Conservation (phyloP, 1,140 invertebrate species). For the Eulimnadia texana region DNA sequence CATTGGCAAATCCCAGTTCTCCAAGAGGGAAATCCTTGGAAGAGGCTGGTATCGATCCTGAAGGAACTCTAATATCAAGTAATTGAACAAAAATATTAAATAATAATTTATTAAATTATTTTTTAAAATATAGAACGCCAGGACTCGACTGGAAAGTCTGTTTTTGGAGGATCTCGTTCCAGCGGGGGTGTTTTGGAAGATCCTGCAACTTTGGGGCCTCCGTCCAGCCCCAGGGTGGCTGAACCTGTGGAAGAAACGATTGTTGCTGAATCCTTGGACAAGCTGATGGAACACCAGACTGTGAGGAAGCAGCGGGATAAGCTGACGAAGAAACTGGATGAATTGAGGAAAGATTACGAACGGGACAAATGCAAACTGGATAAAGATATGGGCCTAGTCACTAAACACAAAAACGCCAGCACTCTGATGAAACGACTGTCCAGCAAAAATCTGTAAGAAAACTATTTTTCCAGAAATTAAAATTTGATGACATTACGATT, state of each 20-base stretch:
- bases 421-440: conserved; percentile 62
- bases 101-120: conserved; percentile 2
- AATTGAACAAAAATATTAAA: not conserved
- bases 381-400: conserved; percentile 32
- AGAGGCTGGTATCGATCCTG: conserved; percentile 17
- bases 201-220: not conserved
- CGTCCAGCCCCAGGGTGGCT: conserved; percentile 22
- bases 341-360: conserved; percentile 67
- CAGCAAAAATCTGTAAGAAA: conserved; percentile 63
- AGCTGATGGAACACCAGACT: conserved; percentile 60
- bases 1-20: too few relatives aligned
- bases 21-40: not conserved
- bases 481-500: not conserved
- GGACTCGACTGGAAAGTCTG: not conserved
- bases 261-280: conserved; percentile 59
- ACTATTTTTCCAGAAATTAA: not conserved
- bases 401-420: conserved; percentile 43
- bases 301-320: conserved; percentile 67
- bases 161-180: not conserved
- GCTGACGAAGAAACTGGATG: conserved; percentile 73
- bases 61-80: not conserved
- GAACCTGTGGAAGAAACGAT: conserved; percentile 36
- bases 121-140: conserved; percentile 2
- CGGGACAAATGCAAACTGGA: conserved; percentile 37
- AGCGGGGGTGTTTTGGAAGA: not conserved